These are phyloP conservation scores for Melanostoma scalare DNA, from an alignment of 2,888 invertebrate species.

Conservation along the genomic window DNA sequence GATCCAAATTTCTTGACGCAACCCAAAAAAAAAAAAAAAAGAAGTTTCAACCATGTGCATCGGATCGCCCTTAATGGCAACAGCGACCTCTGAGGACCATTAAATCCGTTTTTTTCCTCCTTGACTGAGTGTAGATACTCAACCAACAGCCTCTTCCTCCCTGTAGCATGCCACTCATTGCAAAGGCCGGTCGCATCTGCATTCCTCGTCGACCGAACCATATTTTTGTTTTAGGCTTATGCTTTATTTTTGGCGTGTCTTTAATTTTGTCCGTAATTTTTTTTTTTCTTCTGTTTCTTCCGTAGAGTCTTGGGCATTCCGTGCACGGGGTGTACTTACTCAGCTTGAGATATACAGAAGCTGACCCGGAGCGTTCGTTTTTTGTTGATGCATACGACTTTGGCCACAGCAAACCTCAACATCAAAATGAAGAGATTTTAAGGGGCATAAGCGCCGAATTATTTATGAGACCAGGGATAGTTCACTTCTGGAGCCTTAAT, in stretches of 20 bases:
- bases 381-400: conserved; percentile 22
- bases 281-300: conserved; percentile 1
- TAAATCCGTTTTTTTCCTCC: conserved; percentile 37
- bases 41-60: conserved; percentile 40
- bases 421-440: conserved; percentile 43
- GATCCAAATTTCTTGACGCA: conserved; percentile 46
- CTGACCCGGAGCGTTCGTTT: conserved; percentile 44
- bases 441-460: conserved; percentile 59
- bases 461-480: conserved; percentile 64
- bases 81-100: conserved; percentile 53
- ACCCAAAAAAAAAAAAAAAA: conserved; percentile 21
- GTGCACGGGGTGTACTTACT: conserved; percentile 11
- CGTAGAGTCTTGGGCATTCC: not conserved
- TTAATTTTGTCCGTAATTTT: conserved; percentile 9
- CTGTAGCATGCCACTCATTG: not conserved
- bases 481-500: conserved; percentile 39
- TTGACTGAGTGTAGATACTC: conserved; percentile 26
- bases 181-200: conserved; percentile 6
- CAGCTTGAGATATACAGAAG: conserved; percentile 51
- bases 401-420: conserved; percentile 14
- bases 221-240: conserved; percentile 22
- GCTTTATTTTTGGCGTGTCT: conserved; percentile 26
- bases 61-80: conserved; percentile 51
- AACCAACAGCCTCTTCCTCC: not conserved
- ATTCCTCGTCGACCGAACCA: conserved; percentile 46